A percentile compares a stretch with the other conserved stretches of the same genome.
Evolutionary conservation across 2,113 vertebrate genomes (phyloP).

Genomic region (Zootoca vivipara): DNA sequence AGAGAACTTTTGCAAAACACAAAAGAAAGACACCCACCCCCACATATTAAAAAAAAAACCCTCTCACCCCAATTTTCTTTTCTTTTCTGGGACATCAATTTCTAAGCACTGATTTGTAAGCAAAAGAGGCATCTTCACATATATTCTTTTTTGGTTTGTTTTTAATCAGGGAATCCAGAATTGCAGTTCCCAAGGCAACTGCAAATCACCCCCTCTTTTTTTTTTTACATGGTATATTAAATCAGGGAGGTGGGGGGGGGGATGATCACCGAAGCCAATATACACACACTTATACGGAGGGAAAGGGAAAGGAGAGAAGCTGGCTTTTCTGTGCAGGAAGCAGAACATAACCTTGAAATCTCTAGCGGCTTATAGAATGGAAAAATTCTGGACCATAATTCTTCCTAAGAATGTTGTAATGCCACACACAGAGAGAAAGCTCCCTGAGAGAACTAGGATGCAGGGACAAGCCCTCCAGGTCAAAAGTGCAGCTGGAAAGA

Average conservation of each 20-base stretch:
- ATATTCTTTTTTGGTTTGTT: slow-evolving; percentile 8
- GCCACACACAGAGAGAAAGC: neutral
- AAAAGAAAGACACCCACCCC: no score
- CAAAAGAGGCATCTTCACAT: slow-evolving; percentile 47
- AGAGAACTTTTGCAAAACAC: no score
- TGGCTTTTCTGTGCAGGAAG: slow-evolving; percentile 12
- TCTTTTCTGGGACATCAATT: slow-evolving; percentile 29
- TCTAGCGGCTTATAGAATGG: neutral
- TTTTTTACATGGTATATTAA: slow-evolving; percentile 52
- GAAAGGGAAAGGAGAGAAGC: slow-evolving; percentile 3
- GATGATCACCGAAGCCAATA: slow-evolving; percentile 41
- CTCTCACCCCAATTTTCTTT: no score
- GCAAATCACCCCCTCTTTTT: slow-evolving; percentile 35
- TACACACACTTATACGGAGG: neutral
- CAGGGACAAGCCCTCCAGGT: neutral
- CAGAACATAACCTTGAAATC: slow-evolving; percentile 36
- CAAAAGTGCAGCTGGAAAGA: neutral
- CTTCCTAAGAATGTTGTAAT: neutral
- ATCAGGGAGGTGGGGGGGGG: slow-evolving; percentile 31
- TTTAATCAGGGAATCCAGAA: slow-evolving; percentile 53
- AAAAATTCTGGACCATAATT: slow-evolving; percentile 23
- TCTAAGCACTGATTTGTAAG: slow-evolving; percentile 51
- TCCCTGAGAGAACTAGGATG: neutral
- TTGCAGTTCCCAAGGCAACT: slow-evolving; percentile 64
- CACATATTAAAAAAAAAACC: no score